Evolutionary conservation across 2,888 invertebrate genomes (phyloP), one percentile per base, ranked within the genome.

Genomic region (Cybosia mesomella): DNA sequence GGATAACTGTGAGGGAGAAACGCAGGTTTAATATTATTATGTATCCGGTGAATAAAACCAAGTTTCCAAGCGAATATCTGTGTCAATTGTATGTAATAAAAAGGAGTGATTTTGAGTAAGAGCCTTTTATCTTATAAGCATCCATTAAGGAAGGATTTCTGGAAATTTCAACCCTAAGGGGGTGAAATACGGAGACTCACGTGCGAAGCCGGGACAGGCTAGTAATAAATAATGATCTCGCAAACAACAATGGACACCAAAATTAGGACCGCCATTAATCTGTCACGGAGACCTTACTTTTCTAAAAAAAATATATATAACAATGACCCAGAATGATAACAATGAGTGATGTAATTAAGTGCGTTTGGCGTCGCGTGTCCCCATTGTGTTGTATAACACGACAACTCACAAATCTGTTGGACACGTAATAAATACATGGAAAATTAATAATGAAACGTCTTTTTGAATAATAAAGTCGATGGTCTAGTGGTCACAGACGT

Each of bases 351-450:
- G 77, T 77, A 76, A 83, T 84, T 79, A 80, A 77, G 71, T 73
- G 77, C 70, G 75, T 75, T 72, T 79, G 76, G 70, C 71, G 78
- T 85, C 79, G 87, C 87, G 85, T 86, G 87, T 77, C 77, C 32
- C 65, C 60, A 75, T 74, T 82, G 82, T 77, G 66, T 76, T 77
- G 67, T 75, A 66, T 22, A 53, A 64, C 68, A 66, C 66, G 59
- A 39, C 24, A 43, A 53, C 54, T 58, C 36, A 28, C 58, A 34
- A 75, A 63, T 62, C 64, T 53, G n/a, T 49, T 67, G 64, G 62
- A 57, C 70, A 62, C 67, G 49, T 67, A 63, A 68, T 63, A 53
- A 68, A 36, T 68, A 76, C 70, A 66, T 66, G 58, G 70, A 74
- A 81, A 70, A 68, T 70, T 66, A 58, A n/a, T 28, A 28, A 58